These are phyloP conservation scores for Tanytarsus gracilentus DNA, from an alignment of 2,888 invertebrate genomes.

Conservation along the genomic window DNA sequence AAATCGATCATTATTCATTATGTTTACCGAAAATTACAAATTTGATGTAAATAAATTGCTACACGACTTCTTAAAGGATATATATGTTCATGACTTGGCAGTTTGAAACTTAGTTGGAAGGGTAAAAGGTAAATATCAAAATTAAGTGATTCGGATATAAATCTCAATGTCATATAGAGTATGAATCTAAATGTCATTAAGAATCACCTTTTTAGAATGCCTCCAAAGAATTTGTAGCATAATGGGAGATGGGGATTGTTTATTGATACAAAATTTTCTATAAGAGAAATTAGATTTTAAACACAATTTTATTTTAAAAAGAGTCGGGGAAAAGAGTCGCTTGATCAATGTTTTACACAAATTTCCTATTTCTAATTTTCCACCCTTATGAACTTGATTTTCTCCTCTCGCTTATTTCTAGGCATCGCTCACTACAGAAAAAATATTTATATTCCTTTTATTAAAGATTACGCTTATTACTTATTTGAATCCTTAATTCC, in stretches of 20 bases:
- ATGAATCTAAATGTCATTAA: conserved; percentile 6
- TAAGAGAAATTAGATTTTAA: background rate
- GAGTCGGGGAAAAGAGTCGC: background rate
- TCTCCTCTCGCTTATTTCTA: background rate
- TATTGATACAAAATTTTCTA: background rate
- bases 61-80: no score
- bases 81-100: no score
- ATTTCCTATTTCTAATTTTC: conserved; percentile 12
- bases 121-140: conserved; percentile 21
- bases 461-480: no score
- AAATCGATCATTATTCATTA: conserved; percentile 28
- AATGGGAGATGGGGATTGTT: background rate
- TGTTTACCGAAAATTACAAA: background rate
- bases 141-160: conserved; percentile 25
- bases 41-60: conserved; percentile 24
- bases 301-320: background rate
- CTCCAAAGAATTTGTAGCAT: background rate
- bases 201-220: conserved; percentile 17
- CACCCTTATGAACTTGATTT: background rate
- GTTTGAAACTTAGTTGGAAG: no score
- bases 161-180: conserved; percentile 18
- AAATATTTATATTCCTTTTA: no score
- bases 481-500: no score
- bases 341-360: conserved; percentile 10
- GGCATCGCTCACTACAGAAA: no score